These are phyloP conservation scores for Microctenopoma lineatum DNA, from an alignment of 2,797 vertebrate species.

Conservation along the genomic window DNA sequence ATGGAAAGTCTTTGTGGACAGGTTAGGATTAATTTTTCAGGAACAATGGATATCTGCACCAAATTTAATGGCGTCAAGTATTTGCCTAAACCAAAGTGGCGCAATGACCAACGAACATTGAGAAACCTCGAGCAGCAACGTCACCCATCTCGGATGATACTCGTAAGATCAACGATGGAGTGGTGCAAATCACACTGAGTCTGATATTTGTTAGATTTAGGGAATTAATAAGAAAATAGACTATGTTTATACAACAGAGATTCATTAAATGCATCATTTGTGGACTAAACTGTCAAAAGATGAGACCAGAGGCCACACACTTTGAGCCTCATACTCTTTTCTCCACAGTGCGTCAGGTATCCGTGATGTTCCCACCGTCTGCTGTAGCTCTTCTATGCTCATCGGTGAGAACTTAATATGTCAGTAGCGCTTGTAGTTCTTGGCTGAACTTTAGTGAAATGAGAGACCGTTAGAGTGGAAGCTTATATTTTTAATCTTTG, in stretches of 20 bases:
- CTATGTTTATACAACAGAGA: conserved; percentile 9
- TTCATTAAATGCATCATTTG: not conserved
- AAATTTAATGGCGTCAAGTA: no score
- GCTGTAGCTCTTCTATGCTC: conserved; percentile 20
- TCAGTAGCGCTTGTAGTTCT: conserved; percentile 12
- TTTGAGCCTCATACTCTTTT: not conserved
- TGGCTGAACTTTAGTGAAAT: conserved; percentile 15
- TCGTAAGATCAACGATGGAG: no score
- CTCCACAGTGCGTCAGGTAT: conserved; percentile 15
- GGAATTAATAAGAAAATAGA: not conserved
- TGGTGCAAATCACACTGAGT: not conserved
- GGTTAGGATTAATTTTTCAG: no score
- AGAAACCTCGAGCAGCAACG: no score
- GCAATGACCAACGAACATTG: no score
- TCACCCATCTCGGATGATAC: no score
- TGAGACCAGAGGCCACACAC: conserved; percentile 32
- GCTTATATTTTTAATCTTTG: conserved; percentile 36
- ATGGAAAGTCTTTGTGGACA: no score
- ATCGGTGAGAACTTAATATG: conserved; percentile 10
- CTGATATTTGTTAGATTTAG: not conserved
- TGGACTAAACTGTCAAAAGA: not conserved
- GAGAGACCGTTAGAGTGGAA: conserved; percentile 14
- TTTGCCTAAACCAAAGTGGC: no score
- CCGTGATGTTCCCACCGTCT: conserved; percentile 10
- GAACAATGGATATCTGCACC: no score